Evolutionary conservation across 92 coral and sea anemone genomes (phyloP), one percentile per base, ranked within the genome.

Genomic region (Pocillopora grandis): DNA sequence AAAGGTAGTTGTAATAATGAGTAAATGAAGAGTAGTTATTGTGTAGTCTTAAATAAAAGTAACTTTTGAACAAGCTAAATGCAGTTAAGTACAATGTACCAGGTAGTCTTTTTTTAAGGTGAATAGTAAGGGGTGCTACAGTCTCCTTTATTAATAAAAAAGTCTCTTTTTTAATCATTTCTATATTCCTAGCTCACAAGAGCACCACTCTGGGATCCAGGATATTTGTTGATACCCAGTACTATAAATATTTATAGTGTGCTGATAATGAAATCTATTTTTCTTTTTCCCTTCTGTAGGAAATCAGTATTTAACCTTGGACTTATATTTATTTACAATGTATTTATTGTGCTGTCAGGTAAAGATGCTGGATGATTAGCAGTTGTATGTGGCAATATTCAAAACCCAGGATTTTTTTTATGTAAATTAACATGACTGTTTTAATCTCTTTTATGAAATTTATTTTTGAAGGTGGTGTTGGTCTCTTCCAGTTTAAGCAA

Each of bases 341-440:
- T 94, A 13, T 94, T 94, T 84, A 79, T 94, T 82, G 93, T 94
- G 36, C 79, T 94, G 31, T 94, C 98, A 79, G 98, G 98, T 94
- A 78, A 66, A 76, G 59, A 27, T 3, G 33, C 8, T 42, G 52
- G 52, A 42, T 42, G 52, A 42, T 42, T 42, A 42, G 52, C 52
- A 42, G 8, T 42, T 42, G 52, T 3, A 42, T 7, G 9, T 10
- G 5, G 23, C 36, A 23, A 10, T 13, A 36, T 78, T 14, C n/a
- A 62, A 2, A n/a, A 35, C 9, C 78, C 17, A 75, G 33, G 48
- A 68, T 11, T 33, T 68, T 68, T 33, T 5, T 14, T 21, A 62
- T 42, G 52, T 42, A 42, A 42, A 42, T 7, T 42, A 42, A 60
- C 18, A 12, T 62, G 18, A 20, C 20, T 62, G 18, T 62, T 62